These are phyloP conservation scores for Syritta pipiens DNA, from an alignment of 2,888 invertebrate species.

Conservation along the genomic window DNA sequence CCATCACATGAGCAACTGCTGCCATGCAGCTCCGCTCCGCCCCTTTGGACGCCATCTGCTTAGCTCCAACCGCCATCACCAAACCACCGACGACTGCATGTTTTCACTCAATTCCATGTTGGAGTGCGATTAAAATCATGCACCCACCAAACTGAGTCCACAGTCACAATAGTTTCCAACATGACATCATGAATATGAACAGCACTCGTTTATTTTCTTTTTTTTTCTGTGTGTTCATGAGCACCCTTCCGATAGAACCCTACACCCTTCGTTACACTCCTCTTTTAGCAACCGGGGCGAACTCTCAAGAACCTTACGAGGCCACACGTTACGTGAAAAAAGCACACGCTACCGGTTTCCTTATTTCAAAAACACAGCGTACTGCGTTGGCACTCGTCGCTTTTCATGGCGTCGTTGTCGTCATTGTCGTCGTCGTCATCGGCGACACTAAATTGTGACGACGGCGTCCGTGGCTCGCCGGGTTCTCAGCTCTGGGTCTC, in stretches of 20 bases:
- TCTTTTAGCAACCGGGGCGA: neutral
- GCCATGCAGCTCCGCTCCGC: neutral
- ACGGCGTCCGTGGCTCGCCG: conserved; percentile 33
- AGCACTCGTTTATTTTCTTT: too few relatives aligned
- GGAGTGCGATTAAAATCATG: conserved; percentile 60
- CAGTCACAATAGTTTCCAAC: conserved; percentile 53
- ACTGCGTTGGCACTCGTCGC: conserved; percentile 1
- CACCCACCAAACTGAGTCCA: conserved; percentile 48
- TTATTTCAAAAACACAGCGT: neutral
- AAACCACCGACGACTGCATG: conserved; percentile 8
- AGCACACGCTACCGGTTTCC: conserved; percentile 13
- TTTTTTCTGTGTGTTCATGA: too few relatives aligned
- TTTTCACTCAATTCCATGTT: conserved; percentile 59
- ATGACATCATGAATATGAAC: conserved; percentile 54
- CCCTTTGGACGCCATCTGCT: conserved; percentile 14
- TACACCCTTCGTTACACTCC: conserved; percentile 11
- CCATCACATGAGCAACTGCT: conserved; percentile 34
- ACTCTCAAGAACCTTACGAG: neutral
- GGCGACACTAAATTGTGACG: conserved; percentile 34
- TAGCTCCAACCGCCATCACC: neutral
- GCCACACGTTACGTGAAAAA: conserved; percentile 6
- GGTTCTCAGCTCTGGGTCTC: conserved; percentile 9
- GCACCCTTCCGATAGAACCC: neutral
- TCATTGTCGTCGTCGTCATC: conserved; percentile 21
- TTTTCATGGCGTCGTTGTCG: conserved; percentile 19